Evolutionary conservation across 2,888 invertebrate genomes (phyloP).

Genomic region (Papilio protenor): DNA sequence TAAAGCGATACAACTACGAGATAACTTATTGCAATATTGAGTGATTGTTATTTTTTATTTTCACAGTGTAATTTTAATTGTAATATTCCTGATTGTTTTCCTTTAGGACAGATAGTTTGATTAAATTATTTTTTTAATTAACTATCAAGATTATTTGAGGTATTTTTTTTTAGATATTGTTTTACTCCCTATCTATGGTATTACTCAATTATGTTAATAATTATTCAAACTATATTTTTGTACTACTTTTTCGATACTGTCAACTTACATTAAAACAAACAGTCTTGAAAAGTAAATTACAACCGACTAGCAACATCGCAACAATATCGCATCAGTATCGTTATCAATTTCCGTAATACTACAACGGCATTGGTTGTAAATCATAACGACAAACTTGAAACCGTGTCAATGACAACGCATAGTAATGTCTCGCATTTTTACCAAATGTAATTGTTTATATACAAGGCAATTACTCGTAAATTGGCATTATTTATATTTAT

Average conservation of each 20-base stretch:
- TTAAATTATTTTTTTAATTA: background rate
- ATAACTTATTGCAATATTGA: background rate
- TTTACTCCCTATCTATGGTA: no score
- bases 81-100: no score
- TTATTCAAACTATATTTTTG: no score
- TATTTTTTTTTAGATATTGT: no score
- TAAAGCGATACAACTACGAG: constrained; percentile 24
- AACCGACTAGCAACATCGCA: background rate
- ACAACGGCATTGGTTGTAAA: constrained; percentile 39
- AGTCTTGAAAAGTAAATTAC: background rate
- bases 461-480: background rate
- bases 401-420: constrained; percentile 41
- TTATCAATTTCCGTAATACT: constrained; percentile 18
- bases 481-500: background rate
- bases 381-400: constrained; percentile 40
- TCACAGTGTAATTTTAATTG: background rate
- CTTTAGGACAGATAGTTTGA: background rate
- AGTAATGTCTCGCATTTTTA: constrained; percentile 9
- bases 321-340: constrained; percentile 16
- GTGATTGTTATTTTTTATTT: background rate
- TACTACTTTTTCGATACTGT: background rate
- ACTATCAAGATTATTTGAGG: no score
- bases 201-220: no score
- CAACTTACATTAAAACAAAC: no score
- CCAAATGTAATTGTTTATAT: constrained; percentile 23